phyloP scores from a whole-genome alignment of 1,140 invertebrate genomes.

The Drosophila fuyamai region DNA sequence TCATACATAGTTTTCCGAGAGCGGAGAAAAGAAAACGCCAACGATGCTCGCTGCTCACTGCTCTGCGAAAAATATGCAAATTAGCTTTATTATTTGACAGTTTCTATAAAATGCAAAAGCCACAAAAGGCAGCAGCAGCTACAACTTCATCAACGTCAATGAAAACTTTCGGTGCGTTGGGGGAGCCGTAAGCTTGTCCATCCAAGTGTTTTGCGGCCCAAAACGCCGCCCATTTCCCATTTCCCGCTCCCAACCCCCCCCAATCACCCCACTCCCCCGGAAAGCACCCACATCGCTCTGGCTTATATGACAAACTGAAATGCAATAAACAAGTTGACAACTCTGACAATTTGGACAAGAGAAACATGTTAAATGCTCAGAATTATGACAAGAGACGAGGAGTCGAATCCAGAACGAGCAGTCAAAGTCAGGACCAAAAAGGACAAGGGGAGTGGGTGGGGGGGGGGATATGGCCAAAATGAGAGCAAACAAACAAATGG shows the following conservation, averaged over 20 bases:
- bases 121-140: conserved; percentile 51
- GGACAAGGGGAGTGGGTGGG: background rate
- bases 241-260: background rate
- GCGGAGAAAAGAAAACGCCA: conserved; percentile 2
- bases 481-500: conserved; percentile 49
- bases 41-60: background rate
- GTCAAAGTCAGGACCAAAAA: background rate
- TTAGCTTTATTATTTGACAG: conserved; percentile 66
- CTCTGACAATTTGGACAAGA: conserved; percentile 74
- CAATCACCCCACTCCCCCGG: background rate
- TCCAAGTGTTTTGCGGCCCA: conserved; percentile 24
- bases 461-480: conserved; percentile 6
- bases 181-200: conserved; percentile 23
- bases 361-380: conserved; percentile 70
- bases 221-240: background rate
- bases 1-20: conserved; percentile 18
- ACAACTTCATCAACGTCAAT: conserved; percentile 65
- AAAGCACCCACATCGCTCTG: conserved; percentile 24
- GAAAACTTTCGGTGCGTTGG: conserved; percentile 41
- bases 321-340: conserved; percentile 76
- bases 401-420: conserved; percentile 34
- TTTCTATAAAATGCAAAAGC: conserved; percentile 68
- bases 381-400: conserved; percentile 66
- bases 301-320: conserved; percentile 66
- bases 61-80: conserved; percentile 57